phyloP scores from a whole-genome alignment of 2,888 invertebrate genomes.

The Phyllotreta striolata region DNA sequence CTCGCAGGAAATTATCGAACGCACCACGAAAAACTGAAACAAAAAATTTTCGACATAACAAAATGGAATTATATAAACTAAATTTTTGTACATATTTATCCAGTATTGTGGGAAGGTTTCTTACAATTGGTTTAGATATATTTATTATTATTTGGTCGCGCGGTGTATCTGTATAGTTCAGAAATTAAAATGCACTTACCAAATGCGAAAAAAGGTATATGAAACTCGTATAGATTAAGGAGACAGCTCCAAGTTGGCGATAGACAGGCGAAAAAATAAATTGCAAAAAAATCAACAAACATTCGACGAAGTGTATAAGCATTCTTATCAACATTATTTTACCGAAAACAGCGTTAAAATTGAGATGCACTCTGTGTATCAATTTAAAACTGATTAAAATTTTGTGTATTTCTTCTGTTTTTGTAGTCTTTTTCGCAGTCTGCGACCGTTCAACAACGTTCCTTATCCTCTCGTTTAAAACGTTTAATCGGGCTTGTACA shows the following conservation, averaged over 20 bases:
- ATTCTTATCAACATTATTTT: neutral
- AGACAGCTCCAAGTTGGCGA: neutral
- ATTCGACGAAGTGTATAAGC: neutral
- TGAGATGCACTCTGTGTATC: neutral
- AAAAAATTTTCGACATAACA: neutral
- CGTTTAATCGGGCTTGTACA: too few species aligned
- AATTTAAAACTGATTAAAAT: conserved; percentile 1
- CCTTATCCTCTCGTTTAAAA: too few species aligned
- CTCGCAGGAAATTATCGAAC: conserved; percentile 9
- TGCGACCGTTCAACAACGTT: too few species aligned
- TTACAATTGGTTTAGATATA: too few species aligned
- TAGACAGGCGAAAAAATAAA: neutral
- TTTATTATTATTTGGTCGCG: too few species aligned
- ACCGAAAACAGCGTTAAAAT: conserved; percentile 1
- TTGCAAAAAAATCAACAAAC: neutral
- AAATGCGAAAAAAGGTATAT: too few species aligned
- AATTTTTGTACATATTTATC: neutral
- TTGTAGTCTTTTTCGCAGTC: neutral
- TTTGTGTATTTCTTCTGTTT: neutral
- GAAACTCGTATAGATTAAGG: neutral
- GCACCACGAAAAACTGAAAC: conserved; percentile 8
- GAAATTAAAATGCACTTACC: too few species aligned
- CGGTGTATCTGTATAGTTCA: too few species aligned
- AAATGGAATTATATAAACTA: neutral
- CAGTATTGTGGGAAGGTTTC: too few species aligned